These are phyloP conservation scores for Lasioglossum figueresi DNA, from an alignment of 2,888 invertebrate species.

Conservation along the genomic window DNA sequence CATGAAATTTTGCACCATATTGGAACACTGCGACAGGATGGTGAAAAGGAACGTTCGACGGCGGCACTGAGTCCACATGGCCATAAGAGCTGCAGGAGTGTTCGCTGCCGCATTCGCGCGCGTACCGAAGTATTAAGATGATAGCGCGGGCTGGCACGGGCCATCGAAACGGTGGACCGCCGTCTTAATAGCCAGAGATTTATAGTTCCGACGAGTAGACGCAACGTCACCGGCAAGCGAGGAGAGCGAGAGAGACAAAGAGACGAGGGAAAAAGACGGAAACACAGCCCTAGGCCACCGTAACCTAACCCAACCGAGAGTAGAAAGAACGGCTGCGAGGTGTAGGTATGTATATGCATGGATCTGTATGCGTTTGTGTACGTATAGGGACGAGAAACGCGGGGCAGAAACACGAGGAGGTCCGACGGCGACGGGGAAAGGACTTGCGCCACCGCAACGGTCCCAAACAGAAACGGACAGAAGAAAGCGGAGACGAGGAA, in stretches of 20 bases:
- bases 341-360: conserved; percentile 17
- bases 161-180: conserved; percentile 82
- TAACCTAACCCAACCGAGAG: conserved; percentile 65
- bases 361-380: not conserved
- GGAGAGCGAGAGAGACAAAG: not conserved
- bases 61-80: not conserved
- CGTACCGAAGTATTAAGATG: conserved; percentile 59
- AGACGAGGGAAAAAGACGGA: not conserved
- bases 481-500: conserved; percentile 38
- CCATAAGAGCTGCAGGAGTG: not conserved
- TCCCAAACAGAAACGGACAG: conserved; percentile 36
- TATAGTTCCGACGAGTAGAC: conserved; percentile 63
- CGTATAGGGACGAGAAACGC: conserved; percentile 42
- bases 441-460: conserved; percentile 37
- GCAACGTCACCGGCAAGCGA: conserved; percentile 46
- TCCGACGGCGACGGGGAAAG: conserved; percentile 38
- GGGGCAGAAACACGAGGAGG: conserved; percentile 56
- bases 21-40: not conserved
- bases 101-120: conserved; percentile 21
- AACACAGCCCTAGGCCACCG: conserved; percentile 52
- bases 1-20: too few relatives aligned
- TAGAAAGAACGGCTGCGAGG: conserved; percentile 50
- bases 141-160: conserved; percentile 73
- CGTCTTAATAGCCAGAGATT: conserved; percentile 81
- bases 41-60: not conserved